These are phyloP conservation scores for Oligia strigilis DNA, from an alignment of 2,888 invertebrate species.

Conservation along the genomic window DNA sequence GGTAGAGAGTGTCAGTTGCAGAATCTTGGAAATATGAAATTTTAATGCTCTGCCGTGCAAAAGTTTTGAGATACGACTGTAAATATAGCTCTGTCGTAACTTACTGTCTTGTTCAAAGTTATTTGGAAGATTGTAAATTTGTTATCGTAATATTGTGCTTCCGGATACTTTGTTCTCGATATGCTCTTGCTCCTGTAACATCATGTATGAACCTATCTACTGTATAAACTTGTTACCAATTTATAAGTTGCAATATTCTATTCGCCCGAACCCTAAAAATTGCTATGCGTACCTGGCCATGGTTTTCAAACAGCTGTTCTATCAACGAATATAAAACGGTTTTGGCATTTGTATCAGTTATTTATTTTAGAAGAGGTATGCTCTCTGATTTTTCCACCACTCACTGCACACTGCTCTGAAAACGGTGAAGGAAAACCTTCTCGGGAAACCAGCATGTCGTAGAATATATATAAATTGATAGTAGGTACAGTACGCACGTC, in stretches of 20 bases:
- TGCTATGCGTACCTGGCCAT: neutral
- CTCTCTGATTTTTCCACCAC: too few species aligned
- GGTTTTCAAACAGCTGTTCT: neutral
- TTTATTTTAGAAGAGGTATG: too few species aligned
- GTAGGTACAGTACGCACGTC: too few species aligned
- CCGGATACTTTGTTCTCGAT: constrained; percentile 4
- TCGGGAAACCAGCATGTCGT: too few species aligned
- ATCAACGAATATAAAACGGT: too few species aligned
- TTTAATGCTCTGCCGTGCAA: constrained; percentile 41
- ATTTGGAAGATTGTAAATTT: constrained; percentile 35
- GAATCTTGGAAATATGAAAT: constrained; percentile 47
- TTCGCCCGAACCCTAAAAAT: too few species aligned
- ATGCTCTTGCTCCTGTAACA: neutral
- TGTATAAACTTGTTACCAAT: neutral
- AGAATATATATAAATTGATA: too few species aligned
- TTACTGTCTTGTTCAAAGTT: constrained; percentile 32
- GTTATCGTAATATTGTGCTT: constrained; percentile 24
- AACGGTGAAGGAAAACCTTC: too few species aligned
- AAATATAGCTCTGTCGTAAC: constrained; percentile 23
- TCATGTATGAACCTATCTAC: neutral
- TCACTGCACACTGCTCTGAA: too few species aligned
- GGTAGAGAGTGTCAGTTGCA: constrained; percentile 30
- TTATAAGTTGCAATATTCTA: neutral
- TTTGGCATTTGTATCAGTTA: neutral
- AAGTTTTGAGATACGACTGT: constrained; percentile 36